phyloP scores from a whole-genome alignment of 2,888 invertebrate species.

The Drosophila niveifrons region DNA sequence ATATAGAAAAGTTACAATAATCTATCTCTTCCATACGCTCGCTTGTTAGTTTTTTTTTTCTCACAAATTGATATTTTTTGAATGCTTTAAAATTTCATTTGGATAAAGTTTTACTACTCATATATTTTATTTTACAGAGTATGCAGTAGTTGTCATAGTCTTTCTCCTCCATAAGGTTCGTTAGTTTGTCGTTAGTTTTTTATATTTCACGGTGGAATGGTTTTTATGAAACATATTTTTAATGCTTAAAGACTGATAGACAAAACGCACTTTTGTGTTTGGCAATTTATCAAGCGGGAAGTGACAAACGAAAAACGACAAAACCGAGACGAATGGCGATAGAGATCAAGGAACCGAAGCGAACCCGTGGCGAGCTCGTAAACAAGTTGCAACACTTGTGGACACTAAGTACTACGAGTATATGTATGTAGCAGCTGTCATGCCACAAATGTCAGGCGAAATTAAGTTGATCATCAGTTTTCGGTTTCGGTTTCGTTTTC shows the following conservation, averaged over 20 bases:
- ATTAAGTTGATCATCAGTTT: conserved; percentile 51
- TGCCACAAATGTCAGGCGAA: conserved; percentile 41
- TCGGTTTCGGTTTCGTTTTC: conserved; percentile 22
- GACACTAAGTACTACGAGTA: background rate
- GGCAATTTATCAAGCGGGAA: conserved; percentile 52
- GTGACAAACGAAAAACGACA: conserved; percentile 6
- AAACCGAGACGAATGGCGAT: conserved; percentile 38
- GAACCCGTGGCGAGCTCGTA: conserved; percentile 30
- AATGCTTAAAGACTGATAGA: conserved; percentile 26
- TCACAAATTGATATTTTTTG: too few species aligned
- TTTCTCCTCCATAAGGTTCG: too few species aligned
- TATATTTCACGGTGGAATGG: conserved; percentile 39
- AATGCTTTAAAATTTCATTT: too few species aligned
- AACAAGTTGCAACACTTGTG: conserved; percentile 25
- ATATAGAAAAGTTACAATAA: too few species aligned
- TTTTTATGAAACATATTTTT: conserved; percentile 43
- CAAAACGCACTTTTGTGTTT: conserved; percentile 23
- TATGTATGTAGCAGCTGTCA: conserved; percentile 54
- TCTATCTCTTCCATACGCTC: too few species aligned
- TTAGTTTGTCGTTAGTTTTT: conserved; percentile 3
- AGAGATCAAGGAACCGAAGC: conserved; percentile 35
- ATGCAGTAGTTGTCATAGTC: background rate
- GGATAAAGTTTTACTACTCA: too few species aligned
- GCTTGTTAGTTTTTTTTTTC: too few species aligned
- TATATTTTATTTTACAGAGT: too few species aligned